Conservation (phyloP, 2,113 vertebrate genomes). For the Alaudala cheleensis region DNA sequence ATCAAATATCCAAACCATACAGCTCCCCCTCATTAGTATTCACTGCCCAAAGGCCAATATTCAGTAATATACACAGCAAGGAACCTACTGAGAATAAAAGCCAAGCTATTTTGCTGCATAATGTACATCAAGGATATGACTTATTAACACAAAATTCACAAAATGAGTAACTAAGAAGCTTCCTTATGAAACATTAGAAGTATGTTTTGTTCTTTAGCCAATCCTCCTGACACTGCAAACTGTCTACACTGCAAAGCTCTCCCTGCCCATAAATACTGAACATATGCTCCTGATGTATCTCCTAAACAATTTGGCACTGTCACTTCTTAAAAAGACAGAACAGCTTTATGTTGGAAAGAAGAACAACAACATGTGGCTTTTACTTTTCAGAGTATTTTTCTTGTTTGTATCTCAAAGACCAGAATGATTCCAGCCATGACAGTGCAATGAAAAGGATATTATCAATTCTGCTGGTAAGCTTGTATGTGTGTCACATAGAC, state of each 20-base stretch:
- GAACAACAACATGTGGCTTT: background rate
- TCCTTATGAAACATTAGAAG: constrained; percentile 24
- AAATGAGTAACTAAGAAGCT: background rate
- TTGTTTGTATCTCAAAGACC: background rate
- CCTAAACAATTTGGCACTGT: background rate
- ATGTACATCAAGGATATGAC: background rate
- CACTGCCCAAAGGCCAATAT: background rate
- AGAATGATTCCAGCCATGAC: background rate
- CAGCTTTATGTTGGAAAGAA: background rate
- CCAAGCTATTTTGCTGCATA: background rate
- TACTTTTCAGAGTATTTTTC: background rate
- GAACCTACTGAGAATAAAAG: constrained; percentile 10
- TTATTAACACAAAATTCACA: constrained; percentile 1
- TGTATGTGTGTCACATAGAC: background rate
- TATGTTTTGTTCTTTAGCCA: constrained; percentile 22
- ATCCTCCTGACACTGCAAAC: background rate
- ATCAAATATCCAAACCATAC: background rate
- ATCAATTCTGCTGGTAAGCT: background rate
- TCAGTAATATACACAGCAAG: background rate
- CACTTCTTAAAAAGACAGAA: background rate
- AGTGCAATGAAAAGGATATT: background rate
- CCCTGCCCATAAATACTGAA: constrained; percentile 48
- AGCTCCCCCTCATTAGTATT: background rate
- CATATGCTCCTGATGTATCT: background rate
- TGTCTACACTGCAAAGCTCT: background rate